Base-by-base conservation (phyloP, 2,888 invertebrate species). In the Dimorphilus gyrociliatus region DNA sequence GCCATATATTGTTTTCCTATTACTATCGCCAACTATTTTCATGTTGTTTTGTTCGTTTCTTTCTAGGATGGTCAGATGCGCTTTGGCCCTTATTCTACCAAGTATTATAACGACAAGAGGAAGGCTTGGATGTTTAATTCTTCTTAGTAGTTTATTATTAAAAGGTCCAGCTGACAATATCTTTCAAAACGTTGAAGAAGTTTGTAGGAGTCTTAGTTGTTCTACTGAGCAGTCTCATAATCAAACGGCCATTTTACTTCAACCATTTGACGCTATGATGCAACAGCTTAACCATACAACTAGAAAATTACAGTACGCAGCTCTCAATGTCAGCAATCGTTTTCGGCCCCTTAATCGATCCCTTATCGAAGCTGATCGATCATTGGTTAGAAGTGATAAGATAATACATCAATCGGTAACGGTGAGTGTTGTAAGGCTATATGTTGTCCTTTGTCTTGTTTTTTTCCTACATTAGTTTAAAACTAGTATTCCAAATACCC, bases 231-330 rank as follows among this genome's bases (percentile, higher is more conserved):
- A 42, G 37, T 23, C 35, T 5, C 40, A 37, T 40, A 40, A 37
- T 27, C 44, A 44, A 36, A 38, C 31, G 24, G 35, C 35, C 32
- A 24, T 44, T 10, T 35, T 44, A 17, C 36, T 42, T n/a, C 32
- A 35, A 25, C 44, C 44, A 8, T 44, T 41, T 24, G 42, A 44
- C 30, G 30, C 34, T 29, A 41, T 43, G 41, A 38, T 44, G 40
- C 18, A 14, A 8, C 39, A 41, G 25, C 35, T 44, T 23, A 41
- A 44, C 33, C n/a, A 19, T 16, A 44, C 44, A 3, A 33, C 41
- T 4, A 16, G 16, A 8, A 24, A 30, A 8, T 40, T 44, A 8
- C 36, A 44, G 29, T 25, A 26, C 23, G 36, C 42, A 5, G 36
- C 42, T 1, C 16, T 27, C 13, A 33, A 44, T 26, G 39, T 44